Base-by-base conservation (phyloP, 2,113 vertebrate species). In the Polypterus bichir region DNA sequence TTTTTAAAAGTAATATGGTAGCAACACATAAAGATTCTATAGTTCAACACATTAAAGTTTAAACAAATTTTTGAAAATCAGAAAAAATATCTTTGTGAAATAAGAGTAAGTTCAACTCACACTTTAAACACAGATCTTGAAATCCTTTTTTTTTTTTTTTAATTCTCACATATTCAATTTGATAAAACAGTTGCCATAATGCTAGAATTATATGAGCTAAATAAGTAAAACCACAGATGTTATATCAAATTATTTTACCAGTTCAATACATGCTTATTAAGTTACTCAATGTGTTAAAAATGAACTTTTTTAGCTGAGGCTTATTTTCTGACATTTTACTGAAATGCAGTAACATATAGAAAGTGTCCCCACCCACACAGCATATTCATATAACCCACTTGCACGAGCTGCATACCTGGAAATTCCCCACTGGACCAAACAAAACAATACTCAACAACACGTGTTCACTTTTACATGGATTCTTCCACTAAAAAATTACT, bases 281-380 rank as follows among this genome's bases (percentile, higher is more conserved):
- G 66, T 59, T 71, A 71, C 64, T 3, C 11, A 61, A 57, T 54
- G 63, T 66, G 51, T 64, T 74, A 69, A 69, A 72, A 68, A 44
- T 72, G 27, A 10, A 64, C 67, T 75, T 79, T 64, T 70, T 71
- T 46, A 52, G 46, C 45, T 57, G 64, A 59, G 62, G 65, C 44
- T 46, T 58, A 54, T 52, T 71, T 78, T 70, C 74, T 74, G 67
- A 71, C 76, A 71, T 71, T 76, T 83, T 69, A 77, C 65, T 64
- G 11, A 54, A 7, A 27, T 4, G 48, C 47, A 45, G 47, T 11
- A 45, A 56, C 9, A 10, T 45, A 4, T 54, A 64, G n/a, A 68
- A 81, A 83, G 77, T 48, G 71, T 49, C 84, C 84, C 86, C 85
- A 86, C 84, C 86, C 77, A 88, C 84, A 70, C 75, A 76, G 66